Conservation (phyloP, 2,888 invertebrate species). For the Dasypolia templi region DNA sequence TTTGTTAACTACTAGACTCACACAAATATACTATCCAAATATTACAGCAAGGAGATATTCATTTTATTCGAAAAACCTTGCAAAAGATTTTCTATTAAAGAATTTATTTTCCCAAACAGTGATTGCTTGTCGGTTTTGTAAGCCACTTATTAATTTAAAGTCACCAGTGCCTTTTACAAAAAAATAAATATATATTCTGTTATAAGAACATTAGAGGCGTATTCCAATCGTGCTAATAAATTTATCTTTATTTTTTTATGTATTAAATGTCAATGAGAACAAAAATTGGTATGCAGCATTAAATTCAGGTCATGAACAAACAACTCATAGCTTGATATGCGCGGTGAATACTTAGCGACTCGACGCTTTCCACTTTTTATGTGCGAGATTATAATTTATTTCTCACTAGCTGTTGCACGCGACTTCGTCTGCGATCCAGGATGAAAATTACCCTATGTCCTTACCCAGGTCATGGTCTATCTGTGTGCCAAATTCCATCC, state of each 20-base stretch:
- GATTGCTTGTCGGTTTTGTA: neutral
- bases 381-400: constrained; percentile 48
- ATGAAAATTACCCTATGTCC: too few relatives aligned
- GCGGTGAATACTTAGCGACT: constrained; percentile 68
- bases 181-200: neutral
- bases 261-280: constrained; percentile 72
- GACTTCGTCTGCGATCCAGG: too few relatives aligned
- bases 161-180: neutral
- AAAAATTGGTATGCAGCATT: constrained; percentile 80
- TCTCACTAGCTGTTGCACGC: too few relatives aligned
- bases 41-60: neutral
- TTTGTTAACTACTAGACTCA: constrained; percentile 26
- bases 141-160: constrained; percentile 20
- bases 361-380: constrained; percentile 53
- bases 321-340: constrained; percentile 81
- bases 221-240: constrained; percentile 33
- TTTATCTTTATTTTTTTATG: constrained; percentile 73
- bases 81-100: neutral
- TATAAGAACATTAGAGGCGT: constrained; percentile 29
- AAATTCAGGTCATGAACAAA: constrained; percentile 85
- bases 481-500: too few relatives aligned
- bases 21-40: constrained; percentile 14
- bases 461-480: too few relatives aligned
- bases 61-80: neutral
- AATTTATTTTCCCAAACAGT: constrained; percentile 6